Conservation (phyloP, 2,888 invertebrate species). For the Brachypterus glaber region DNA sequence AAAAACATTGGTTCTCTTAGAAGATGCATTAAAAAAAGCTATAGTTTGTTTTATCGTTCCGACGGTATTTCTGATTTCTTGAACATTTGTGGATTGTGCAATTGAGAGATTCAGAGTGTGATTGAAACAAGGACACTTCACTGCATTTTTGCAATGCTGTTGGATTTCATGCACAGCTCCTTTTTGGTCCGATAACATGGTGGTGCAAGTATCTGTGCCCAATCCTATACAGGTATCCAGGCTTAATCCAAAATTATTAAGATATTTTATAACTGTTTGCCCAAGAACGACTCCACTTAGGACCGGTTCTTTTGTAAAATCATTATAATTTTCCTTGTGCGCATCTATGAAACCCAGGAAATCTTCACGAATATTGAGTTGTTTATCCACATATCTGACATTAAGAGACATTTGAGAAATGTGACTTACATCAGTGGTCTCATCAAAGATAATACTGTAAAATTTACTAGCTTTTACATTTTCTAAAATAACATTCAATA, state of each 20-base stretch:
- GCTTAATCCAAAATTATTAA: too few species aligned
- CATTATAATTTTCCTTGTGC: conserved; percentile 16
- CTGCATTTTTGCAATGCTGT: conserved; percentile 21
- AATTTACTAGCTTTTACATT: conserved; percentile 6
- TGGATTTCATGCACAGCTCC: conserved; percentile 25
- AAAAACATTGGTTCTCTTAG: conserved; percentile 20
- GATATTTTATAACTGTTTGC: conserved; percentile 22
- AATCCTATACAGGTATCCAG: too few species aligned
- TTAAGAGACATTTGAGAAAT: conserved; percentile 8
- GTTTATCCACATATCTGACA: conserved; percentile 22
- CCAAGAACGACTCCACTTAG: conserved; percentile 22
- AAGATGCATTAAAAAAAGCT: conserved; percentile 20
- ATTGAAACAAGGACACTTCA: conserved; percentile 25
- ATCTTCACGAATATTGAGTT: conserved; percentile 17
- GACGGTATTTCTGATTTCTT: conserved; percentile 18
- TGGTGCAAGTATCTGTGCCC: conserved; percentile 28
- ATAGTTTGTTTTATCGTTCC: conserved; percentile 23
- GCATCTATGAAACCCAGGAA: conserved; percentile 25
- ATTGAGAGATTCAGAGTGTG: conserved; percentile 26
- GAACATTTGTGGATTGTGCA: conserved; percentile 21
- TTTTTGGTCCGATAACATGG: conserved; percentile 26
- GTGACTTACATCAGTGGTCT: conserved; percentile 6
- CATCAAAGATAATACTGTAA: conserved; percentile 8
- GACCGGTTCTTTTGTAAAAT: conserved; percentile 18
- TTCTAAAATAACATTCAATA: not conserved